Percentiles rank a stretch among this genome's conserved stretches.
phyloP scores from a whole-genome alignment of 2,888 invertebrate genomes.

The Hyles lineata region DNA sequence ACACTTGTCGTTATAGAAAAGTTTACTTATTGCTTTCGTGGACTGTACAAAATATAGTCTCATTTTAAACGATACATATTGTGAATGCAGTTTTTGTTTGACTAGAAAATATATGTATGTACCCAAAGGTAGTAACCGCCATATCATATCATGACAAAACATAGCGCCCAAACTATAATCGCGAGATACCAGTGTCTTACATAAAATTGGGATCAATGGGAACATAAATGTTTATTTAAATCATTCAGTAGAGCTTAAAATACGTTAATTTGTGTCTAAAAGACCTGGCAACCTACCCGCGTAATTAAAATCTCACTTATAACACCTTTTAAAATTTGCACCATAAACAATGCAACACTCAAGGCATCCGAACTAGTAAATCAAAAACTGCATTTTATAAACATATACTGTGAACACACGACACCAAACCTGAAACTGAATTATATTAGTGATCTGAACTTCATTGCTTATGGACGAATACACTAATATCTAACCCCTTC shows the following conservation, averaged over 20 bases:
- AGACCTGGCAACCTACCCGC: too few relatives aligned
- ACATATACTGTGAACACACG: conserved; percentile 14
- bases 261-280: too few relatives aligned
- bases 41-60: neutral
- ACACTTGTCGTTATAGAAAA: conserved; percentile 22
- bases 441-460: conserved; percentile 8
- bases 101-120: neutral
- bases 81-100: conserved; percentile 15
- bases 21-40: neutral
- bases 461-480: conserved; percentile 28
- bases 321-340: too few relatives aligned
- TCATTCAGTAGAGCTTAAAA: too few relatives aligned
- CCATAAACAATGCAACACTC: neutral
- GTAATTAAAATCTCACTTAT: too few relatives aligned
- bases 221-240: too few relatives aligned
- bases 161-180: too few relatives aligned
- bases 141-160: too few relatives aligned
- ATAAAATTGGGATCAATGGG: too few relatives aligned
- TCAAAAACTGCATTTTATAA: conserved; percentile 18
- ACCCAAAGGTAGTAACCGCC: too few relatives aligned
- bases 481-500: conserved; percentile 24
- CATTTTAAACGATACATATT: neutral
- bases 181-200: too few relatives aligned
- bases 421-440: conserved; percentile 17
- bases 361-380: neutral